These are phyloP conservation scores for Chymomyza procnemis DNA, from an alignment of 2,888 invertebrate species.

Conservation along the genomic window DNA sequence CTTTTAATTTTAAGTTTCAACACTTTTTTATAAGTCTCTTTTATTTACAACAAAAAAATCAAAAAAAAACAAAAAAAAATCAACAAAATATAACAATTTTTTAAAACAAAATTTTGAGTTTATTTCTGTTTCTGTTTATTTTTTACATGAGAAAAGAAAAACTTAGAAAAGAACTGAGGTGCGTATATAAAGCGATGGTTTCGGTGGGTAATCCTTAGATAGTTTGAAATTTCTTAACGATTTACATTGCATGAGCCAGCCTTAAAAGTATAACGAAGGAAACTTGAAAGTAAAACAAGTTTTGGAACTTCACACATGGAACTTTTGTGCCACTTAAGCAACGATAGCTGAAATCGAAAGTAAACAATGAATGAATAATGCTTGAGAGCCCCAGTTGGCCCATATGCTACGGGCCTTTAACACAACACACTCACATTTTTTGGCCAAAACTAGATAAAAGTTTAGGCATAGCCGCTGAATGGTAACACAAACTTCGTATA, in stretches of 20 bases:
- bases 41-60: constrained; percentile 58
- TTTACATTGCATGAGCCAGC: neutral
- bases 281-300: constrained; percentile 16
- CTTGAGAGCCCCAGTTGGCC: too few relatives aligned
- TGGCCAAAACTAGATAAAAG: neutral
- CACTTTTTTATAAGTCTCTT: constrained; percentile 59
- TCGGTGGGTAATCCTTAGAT: neutral
- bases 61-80: too few relatives aligned
- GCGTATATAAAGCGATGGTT: constrained; percentile 10
- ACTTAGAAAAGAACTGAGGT: neutral
- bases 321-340: constrained; percentile 64
- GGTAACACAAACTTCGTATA: constrained; percentile 34
- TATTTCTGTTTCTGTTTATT: constrained; percentile 2
- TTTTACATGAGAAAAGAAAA: constrained; percentile 9
- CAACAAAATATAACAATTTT: constrained; percentile 65
- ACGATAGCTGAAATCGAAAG: constrained; percentile 56
- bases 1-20: constrained; percentile 52
- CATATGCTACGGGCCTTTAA: neutral
- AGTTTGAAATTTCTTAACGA: neutral
- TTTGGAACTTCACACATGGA: constrained; percentile 37
- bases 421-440: too few relatives aligned
- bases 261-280: constrained; percentile 22
- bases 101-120: constrained; percentile 31
- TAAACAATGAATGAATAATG: neutral
- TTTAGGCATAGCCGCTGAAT: constrained; percentile 52